Evolutionary conservation across 2,113 vertebrate genomes (phyloP), one percentile per base, ranked within the genome.

Genomic region (Eurystomus gularis): DNA sequence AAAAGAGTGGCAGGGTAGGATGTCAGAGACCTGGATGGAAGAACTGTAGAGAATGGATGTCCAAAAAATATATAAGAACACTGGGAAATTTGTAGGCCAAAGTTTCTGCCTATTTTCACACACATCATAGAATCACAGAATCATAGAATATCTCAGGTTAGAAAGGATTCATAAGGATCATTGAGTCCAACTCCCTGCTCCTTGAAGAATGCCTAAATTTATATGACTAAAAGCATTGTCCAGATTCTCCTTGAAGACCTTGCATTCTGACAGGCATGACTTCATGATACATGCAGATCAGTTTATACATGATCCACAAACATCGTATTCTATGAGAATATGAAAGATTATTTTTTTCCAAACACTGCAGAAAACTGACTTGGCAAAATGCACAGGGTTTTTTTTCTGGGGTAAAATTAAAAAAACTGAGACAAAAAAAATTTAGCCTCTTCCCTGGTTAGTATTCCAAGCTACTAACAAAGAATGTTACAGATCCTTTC

Each of bases 351-450:
- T 42, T 80, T 79, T 51, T 71, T 44, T 26, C n/a, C 13, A 49
- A 21, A 40, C 10, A 37, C 13, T 52, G 9, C n/a, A 13, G 28
- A 77, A 91, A 77, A 46, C 9, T n/a, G 10, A n/a, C 10, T 16
- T 44, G 21, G 2, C 51, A 54, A 54, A 2, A 54, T 6, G 44
- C 5, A 1, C 5, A 77, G 11, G 16, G 1, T 4, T 55, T 42
- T 48, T 69, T 55, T 70, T 11, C 4, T 16, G 52, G 7, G 6
- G 24, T 17, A 61, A 51, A 81, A 31, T 17, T 16, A 37, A 23
- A 31, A 37, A 51, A 48, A 23, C n/a, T n/a, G n/a, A n/a, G n/a
- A n/a, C n/a, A n/a, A n/a, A n/a, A n/a, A n/a, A n/a, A n/a, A n/a
- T n/a, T 7, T 1, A 46, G 4, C 44, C 3, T n/a, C 6, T 77